Evolutionary conservation across 2,888 invertebrate species (phyloP).

Genomic region (Iphiclides podalirius): DNA sequence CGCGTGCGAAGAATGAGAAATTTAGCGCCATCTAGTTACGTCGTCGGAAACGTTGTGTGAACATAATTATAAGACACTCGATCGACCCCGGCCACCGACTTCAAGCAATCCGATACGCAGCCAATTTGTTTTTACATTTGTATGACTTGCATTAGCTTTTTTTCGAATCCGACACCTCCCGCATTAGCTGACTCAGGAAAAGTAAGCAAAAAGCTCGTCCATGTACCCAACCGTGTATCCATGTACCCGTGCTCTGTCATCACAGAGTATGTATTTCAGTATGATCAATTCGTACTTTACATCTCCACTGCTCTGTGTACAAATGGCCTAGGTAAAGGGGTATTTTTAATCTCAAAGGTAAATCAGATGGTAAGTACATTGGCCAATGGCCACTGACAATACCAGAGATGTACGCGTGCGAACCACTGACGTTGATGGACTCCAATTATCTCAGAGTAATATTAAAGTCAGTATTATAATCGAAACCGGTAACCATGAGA

Average conservation of each 20-base stretch:
- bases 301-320: no score
- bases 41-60: not conserved
- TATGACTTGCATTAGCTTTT: slow-evolving; percentile 53
- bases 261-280: slow-evolving; percentile 12
- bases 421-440: no score
- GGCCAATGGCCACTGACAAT: no score
- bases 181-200: slow-evolving; percentile 54
- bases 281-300: not conserved
- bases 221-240: slow-evolving; percentile 9
- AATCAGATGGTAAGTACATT: no score
- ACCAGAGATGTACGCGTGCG: no score
- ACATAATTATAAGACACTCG: not conserved
- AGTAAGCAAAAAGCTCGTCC: slow-evolving; percentile 28
- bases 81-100: no score
- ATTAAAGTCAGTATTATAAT: no score
- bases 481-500: no score
- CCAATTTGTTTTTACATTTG: slow-evolving; percentile 40
- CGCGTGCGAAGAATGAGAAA: no score
- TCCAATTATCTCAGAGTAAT: no score
- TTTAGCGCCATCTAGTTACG: not conserved
- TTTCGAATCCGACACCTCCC: slow-evolving; percentile 40
- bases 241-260: slow-evolving; percentile 9
- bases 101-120: slow-evolving; percentile 33
- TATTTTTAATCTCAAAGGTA: no score
- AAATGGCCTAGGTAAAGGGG: no score